Percentiles rank a stretch among this genome's conserved stretches.
Conservation (phyloP, 1,140 invertebrate species). For the Nymphalis io region DNA sequence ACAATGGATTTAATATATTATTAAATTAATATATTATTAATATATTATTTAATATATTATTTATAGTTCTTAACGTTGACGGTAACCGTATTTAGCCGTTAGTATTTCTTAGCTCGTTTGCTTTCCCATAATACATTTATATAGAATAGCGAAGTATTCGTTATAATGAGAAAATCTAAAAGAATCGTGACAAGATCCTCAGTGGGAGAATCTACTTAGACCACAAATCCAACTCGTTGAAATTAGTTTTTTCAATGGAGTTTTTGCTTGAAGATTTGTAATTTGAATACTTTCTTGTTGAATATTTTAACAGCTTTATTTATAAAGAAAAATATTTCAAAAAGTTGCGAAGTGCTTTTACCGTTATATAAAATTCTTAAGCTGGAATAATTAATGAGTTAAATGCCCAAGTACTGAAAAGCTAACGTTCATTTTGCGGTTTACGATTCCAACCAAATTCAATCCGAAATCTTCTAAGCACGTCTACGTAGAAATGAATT, state of each 20-base stretch:
- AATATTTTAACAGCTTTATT: constrained; percentile 1
- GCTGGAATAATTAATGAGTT: constrained; percentile 5
- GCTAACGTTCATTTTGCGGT: neutral
- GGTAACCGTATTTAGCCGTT: neutral
- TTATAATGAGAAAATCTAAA: neutral
- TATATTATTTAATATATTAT: too few relatives aligned
- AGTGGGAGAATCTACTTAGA: neutral
- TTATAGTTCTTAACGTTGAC: neutral
- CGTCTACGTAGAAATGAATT: neutral
- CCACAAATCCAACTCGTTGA: neutral
- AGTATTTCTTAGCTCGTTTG: neutral
- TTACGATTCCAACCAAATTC: neutral
- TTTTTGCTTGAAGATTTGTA: neutral
- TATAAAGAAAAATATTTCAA: constrained; percentile 1
- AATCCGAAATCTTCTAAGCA: neutral
- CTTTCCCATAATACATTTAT: too few relatives aligned
- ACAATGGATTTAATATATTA: too few relatives aligned
- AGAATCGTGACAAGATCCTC: neutral
- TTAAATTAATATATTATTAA: too few relatives aligned
- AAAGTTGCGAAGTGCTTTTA: neutral
- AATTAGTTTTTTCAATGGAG: constrained; percentile 6
- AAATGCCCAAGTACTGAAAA: neutral
- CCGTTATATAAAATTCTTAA: neutral
- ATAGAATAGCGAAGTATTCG: too few relatives aligned
- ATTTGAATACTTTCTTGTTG: neutral